Evolutionary conservation across 2,797 vertebrate genomes (phyloP).

Genomic region (Siniperca obscura): DNA sequence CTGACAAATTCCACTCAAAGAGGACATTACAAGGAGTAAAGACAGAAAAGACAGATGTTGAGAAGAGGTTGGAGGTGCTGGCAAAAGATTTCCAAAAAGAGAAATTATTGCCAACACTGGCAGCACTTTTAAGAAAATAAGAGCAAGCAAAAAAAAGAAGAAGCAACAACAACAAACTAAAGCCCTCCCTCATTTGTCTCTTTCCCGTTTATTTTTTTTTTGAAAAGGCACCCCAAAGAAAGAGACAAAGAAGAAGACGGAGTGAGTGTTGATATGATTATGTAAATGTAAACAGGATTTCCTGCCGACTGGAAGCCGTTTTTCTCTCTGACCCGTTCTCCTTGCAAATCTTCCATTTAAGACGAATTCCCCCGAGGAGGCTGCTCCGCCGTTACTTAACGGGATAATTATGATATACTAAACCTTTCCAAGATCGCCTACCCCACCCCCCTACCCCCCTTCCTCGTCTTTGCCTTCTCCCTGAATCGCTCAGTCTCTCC

Average conservation of each 20-base stretch:
- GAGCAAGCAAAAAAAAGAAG: conserved; percentile 32
- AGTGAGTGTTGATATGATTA: conserved; percentile 84
- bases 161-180: conserved; percentile 58
- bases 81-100: conserved; percentile 66
- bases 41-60: conserved; percentile 37
- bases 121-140: conserved; percentile 76
- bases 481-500: conserved; percentile 41
- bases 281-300: conserved; percentile 88
- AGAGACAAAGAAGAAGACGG: conserved; percentile 70
- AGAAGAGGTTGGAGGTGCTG: conserved; percentile 69
- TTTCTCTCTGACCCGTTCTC: conserved; percentile 83
- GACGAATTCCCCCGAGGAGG: conserved; percentile 81
- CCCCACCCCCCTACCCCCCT: conserved; percentile 28
- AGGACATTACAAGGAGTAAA: conserved; percentile 70
- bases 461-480: conserved; percentile 52
- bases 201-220: conserved; percentile 38
- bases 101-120: conserved; percentile 63
- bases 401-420: conserved; percentile 87
- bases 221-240: conserved; percentile 69
- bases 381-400: conserved; percentile 84
- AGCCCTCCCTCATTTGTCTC: conserved; percentile 74
- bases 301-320: conserved; percentile 82
- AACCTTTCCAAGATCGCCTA: conserved; percentile 81
- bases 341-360: conserved; percentile 87
- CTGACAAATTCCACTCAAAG: conserved; percentile 64